A percentile compares a stretch with the other conserved stretches of the same genome.
phyloP scores from a whole-genome alignment of 2,888 invertebrate genomes.

The Halictus ligatus region DNA sequence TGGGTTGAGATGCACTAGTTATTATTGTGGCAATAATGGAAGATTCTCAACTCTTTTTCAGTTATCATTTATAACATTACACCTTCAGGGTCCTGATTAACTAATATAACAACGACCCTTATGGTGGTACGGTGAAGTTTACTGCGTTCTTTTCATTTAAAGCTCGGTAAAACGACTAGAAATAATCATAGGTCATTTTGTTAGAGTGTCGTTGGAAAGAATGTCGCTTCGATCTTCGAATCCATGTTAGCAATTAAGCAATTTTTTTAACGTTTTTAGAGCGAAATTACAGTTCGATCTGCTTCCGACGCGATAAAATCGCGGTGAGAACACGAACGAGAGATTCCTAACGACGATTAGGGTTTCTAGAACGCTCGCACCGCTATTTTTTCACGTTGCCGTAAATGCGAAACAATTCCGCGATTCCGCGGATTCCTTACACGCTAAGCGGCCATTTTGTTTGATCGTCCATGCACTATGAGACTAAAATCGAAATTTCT shows the following conservation, averaged over 20 bases:
- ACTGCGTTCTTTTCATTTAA: no score
- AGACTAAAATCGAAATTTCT: neutral
- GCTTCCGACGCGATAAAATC: slow-evolving; percentile 4
- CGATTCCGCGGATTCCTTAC: neutral
- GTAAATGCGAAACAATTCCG: neutral
- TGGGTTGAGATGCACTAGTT: no score
- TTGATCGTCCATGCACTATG: neutral
- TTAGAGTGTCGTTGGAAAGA: no score
- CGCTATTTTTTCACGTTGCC: neutral
- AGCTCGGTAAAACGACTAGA: no score
- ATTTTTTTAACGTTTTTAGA: neutral
- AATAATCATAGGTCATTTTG: no score
- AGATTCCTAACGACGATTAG: slow-evolving; percentile 23
- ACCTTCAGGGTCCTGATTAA: no score
- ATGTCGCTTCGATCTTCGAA: no score
- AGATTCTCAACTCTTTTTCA: no score
- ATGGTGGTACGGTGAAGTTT: no score
- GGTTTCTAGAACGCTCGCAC: slow-evolving; percentile 14
- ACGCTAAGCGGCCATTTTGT: neutral
- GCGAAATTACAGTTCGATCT: neutral
- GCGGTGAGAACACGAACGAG: neutral
- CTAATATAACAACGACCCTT: no score
- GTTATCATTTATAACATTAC: no score
- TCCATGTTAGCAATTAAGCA: neutral
- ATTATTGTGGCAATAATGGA: no score